Conservation (phyloP, 1,140 invertebrate species). For the Saccostrea echinata region DNA sequence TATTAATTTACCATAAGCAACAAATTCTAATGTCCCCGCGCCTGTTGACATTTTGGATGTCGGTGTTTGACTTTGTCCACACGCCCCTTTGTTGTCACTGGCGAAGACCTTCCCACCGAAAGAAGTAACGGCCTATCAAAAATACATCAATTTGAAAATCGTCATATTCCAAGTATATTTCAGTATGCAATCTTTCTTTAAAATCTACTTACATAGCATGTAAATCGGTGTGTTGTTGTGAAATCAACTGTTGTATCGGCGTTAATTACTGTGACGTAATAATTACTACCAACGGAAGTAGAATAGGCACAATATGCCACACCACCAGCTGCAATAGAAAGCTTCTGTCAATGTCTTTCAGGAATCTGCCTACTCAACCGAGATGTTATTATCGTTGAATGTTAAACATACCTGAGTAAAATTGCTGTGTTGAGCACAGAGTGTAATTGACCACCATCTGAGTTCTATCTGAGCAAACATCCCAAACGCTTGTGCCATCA, state of each 20-base stretch:
- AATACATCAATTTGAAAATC: background rate
- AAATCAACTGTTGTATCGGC: conserved; percentile 22
- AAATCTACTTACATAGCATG: conserved; percentile 10
- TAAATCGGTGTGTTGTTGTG: conserved; percentile 3
- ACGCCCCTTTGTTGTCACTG: conserved; percentile 25
- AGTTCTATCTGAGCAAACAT: conserved; percentile 5
- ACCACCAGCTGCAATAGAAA: background rate
- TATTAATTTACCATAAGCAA: background rate
- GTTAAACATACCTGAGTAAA: background rate
- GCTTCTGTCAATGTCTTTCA: background rate
- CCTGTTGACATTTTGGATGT: background rate
- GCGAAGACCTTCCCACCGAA: background rate
- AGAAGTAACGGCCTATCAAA: background rate
- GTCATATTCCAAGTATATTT: background rate
- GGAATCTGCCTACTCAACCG: background rate
- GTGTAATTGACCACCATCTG: conserved; percentile 28
- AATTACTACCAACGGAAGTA: background rate
- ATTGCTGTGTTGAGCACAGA: conserved; percentile 2
- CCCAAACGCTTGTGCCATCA: background rate
- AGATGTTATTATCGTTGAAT: background rate
- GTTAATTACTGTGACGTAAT: conserved; percentile 27
- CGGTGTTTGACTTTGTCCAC: background rate
- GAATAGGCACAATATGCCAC: conserved; percentile 2
- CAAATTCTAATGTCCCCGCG: background rate
- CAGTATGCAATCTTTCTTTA: too few species aligned